Base-by-base conservation (phyloP, 2,888 invertebrate genomes). In the Liposcelis brunnea region DNA sequence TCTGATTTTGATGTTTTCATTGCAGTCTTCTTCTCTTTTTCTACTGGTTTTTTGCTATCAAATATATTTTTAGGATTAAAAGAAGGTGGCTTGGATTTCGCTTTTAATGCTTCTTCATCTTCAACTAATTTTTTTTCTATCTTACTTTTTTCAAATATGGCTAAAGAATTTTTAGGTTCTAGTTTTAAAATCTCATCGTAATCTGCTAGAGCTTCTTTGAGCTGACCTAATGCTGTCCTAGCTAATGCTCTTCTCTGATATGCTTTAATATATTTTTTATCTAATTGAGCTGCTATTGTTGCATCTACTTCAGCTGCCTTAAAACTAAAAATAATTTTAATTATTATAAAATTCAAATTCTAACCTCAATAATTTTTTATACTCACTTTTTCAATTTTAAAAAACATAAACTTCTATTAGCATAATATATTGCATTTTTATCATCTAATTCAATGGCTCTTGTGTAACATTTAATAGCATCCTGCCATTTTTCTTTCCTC, bases 331-430 rank as follows among this genome's bases (percentile, higher is more conserved):
- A 34, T 12, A 40, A 19, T 31, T n/a, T n/a, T n/a, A n/a, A n/a
- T n/a, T n/a, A n/a, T n/a, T n/a, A n/a, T n/a, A n/a, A n/a, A n/a
- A n/a, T n/a, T n/a, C n/a, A n/a, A n/a, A n/a, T n/a, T n/a, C n/a
- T n/a, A n/a, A n/a, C n/a, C n/a, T n/a, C n/a, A n/a, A n/a, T n/a
- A n/a, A n/a, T n/a, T n/a, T n/a, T n/a, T n/a, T n/a, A n/a, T n/a
- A n/a, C 68, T 61, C 65, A 89, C 85, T 77, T 76, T 51, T 82
- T 74, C 53, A 77, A 71, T 63, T 86, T 90, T 8, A 93, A 66
- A 50, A 80, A 74, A 54, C 93, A 93, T 45, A 91, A 69, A 2
- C 87, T 91, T 53, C 94, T 70, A 61, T 94, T 94, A 1, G 87
- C 85, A 56, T 74, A 87, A 58, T 82, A 83, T 11, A 85, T 70